Percentiles rank a stretch among this genome's conserved stretches.
phyloP scores from a whole-genome alignment of 2,113 vertebrate species.

The Chelonoidis abingdonii region DNA sequence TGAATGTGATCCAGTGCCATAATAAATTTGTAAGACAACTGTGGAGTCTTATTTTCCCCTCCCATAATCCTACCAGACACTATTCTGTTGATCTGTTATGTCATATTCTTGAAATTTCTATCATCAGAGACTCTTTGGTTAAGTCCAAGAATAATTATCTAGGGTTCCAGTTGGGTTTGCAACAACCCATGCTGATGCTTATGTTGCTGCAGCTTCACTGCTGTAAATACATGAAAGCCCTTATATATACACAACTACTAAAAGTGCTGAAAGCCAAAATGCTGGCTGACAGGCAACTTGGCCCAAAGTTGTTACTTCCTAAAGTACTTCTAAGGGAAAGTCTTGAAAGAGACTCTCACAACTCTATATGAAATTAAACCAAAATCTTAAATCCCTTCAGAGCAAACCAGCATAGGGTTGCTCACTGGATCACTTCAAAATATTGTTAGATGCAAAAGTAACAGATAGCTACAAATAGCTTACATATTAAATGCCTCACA shows the following conservation, averaged over 20 bases:
- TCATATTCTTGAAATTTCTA: background rate
- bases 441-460: too few species aligned
- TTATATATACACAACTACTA: background rate
- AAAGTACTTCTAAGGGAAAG: conserved; percentile 50
- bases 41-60: background rate
- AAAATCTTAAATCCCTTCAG: background rate
- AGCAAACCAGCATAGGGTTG: background rate
- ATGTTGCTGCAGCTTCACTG: background rate
- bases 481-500: background rate
- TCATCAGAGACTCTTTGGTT: conserved; percentile 10
- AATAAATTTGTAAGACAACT: conserved; percentile 11
- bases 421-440: too few species aligned
- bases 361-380: background rate
- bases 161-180: too few species aligned
- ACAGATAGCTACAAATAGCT: background rate
- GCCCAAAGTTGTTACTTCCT: conserved; percentile 45
- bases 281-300: conserved; percentile 48
- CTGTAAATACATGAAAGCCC: conserved; percentile 22
- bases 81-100: background rate
- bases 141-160: background rate
- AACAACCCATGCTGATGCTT: too few species aligned
- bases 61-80: background rate
- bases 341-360: conserved; percentile 7
- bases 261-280: conserved; percentile 19
- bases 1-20: conserved; percentile 5